A percentile compares a stretch with the other conserved stretches of the same genome.
phyloP scores from a whole-genome alignment of 2,888 invertebrate genomes.

The Synanthedon tipuliformis region DNA sequence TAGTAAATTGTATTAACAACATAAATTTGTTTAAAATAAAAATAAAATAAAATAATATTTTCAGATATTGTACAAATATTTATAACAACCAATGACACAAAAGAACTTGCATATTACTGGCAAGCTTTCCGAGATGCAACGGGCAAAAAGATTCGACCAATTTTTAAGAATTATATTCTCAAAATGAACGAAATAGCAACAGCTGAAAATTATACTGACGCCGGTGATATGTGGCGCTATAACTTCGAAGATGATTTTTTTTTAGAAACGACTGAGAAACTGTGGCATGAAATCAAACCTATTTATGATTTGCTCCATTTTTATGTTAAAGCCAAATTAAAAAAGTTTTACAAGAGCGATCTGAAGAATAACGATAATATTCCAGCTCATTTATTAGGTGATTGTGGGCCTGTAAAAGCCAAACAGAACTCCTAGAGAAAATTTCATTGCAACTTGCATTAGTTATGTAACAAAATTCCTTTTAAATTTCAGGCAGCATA shows the following conservation, averaged over 20 bases:
- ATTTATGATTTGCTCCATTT: slow-evolving; percentile 74
- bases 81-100: slow-evolving; percentile 66
- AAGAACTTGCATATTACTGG: slow-evolving; percentile 75
- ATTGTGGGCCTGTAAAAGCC: slow-evolving; percentile 5
- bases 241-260: slow-evolving; percentile 55
- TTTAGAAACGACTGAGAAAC: slow-evolving; percentile 44
- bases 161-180: slow-evolving; percentile 72
- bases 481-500: slow-evolving; percentile 67
- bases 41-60: slow-evolving; percentile 6
- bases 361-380: slow-evolving; percentile 60
- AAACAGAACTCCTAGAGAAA: background rate
- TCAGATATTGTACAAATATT: slow-evolving; percentile 51
- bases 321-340: slow-evolving; percentile 71
- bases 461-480: background rate
- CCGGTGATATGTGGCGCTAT: slow-evolving; percentile 60
- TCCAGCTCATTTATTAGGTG: slow-evolving; percentile 78
- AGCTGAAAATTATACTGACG: slow-evolving; percentile 61
- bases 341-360: slow-evolving; percentile 54
- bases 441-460: background rate
- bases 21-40: no score
- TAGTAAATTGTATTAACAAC: no score
- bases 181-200: slow-evolving; percentile 73
- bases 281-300: slow-evolving; percentile 73
- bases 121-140: slow-evolving; percentile 73
- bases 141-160: slow-evolving; percentile 70